Evolutionary conservation across 1,140 invertebrate species (phyloP), one percentile per base, ranked within the genome.

Genomic region (Lerema accius): DNA sequence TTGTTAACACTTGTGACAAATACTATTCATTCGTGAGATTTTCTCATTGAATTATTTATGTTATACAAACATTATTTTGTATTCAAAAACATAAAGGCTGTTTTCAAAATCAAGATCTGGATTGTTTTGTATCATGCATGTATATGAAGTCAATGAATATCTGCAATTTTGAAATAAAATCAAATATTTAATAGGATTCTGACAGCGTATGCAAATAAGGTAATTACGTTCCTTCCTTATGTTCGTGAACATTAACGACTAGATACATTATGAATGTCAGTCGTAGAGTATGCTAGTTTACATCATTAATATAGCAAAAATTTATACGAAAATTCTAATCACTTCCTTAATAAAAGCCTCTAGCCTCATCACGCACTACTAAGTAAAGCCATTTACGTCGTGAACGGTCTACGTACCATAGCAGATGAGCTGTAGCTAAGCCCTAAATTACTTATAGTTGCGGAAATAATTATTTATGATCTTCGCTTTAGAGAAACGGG

Each of bases 391-490:
- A 50, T 50, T 50, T 50, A 1, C 7, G 9, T 16, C 4, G 0
- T 50, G 6, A 35, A 50, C 45, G 23, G 14, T 11, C 40, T 45
- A 16, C 32, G 53, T 56, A 56, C 39, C 19, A 40, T 45, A 56
- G 4, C 23, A 43, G 13, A 28, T 43, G 17, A 56, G 45, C 53
- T 35, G 23, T 56, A 56, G 45, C 26, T 19, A 19, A 56, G 53
- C 23, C 39, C 23, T 45, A 32, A 45, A 43, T 45, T 56, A 26
- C 46, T 46, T 11, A 40, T 39, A 37, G 37, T 45, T 65, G 45
- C 49, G 42, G 48, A 66, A 69, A 63, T 66, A 63, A 48, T 66
- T 50, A 19, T 50, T 66, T 64, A 49, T 63, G 48, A 55, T 59
- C 10, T 42, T 60, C 11, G 10, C 37, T 50, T 23, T 17, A n/a